These are phyloP conservation scores for Tenebrio molitor DNA, from an alignment of 1,140 invertebrate genomes.

Conservation along the genomic window DNA sequence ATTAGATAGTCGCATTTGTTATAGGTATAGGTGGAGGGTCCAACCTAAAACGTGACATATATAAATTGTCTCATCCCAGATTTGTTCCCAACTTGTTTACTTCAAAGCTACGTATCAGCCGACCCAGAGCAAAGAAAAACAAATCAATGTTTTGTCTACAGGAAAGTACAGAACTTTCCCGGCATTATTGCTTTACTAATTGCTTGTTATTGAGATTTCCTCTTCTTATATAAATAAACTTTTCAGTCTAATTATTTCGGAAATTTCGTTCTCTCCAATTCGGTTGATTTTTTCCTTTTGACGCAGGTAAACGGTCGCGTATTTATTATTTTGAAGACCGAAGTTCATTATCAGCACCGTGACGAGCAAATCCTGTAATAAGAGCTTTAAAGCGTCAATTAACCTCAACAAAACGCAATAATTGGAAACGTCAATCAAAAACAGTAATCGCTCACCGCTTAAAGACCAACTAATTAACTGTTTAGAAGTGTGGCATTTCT, in stretches of 20 bases:
- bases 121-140: slow-evolving; percentile 19
- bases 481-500: slow-evolving; percentile 14
- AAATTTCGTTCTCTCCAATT: background rate
- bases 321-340: slow-evolving; percentile 4
- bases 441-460: slow-evolving; percentile 21
- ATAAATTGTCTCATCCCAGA: slow-evolving; percentile 35
- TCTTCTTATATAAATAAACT: slow-evolving; percentile 5
- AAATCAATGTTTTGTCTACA: slow-evolving; percentile 36
- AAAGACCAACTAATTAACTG: slow-evolving; percentile 10
- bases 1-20: slow-evolving; percentile 24
- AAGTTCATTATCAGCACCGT: slow-evolving; percentile 3
- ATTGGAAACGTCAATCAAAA: slow-evolving; percentile 38
- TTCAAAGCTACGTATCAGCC: slow-evolving; percentile 34
- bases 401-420: slow-evolving; percentile 31
- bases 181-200: slow-evolving; percentile 34
- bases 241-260: background rate
- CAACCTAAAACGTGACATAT: slow-evolving; percentile 37
- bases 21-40: slow-evolving; percentile 24
- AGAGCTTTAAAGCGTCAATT: slow-evolving; percentile 26
- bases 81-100: slow-evolving; percentile 40
- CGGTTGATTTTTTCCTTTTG: background rate
- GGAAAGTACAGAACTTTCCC: slow-evolving; percentile 14
- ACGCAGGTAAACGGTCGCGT: background rate
- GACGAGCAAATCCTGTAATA: slow-evolving; percentile 32
- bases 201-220: slow-evolving; percentile 21